These are phyloP conservation scores for Anodontia alba DNA, from an alignment of 2,888 invertebrate species.

Conservation along the genomic window DNA sequence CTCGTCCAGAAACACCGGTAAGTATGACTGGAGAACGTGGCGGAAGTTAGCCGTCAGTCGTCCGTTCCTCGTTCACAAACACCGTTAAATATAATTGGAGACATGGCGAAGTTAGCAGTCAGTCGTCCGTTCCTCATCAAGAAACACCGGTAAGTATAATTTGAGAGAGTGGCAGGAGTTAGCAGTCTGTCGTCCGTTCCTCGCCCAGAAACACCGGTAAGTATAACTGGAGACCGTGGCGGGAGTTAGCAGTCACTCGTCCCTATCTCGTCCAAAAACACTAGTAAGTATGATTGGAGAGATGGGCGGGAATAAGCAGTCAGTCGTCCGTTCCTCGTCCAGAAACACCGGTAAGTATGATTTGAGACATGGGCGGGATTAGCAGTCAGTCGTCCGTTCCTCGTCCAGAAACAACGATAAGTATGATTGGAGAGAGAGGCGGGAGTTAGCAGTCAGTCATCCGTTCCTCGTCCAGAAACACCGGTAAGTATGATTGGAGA, in stretches of 20 bases:
- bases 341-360: slow-evolving; percentile 18
- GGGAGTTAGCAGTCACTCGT: not conserved
- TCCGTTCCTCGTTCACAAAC: not conserved
- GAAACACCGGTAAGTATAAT: slow-evolving; percentile 36
- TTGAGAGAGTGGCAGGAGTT: slow-evolving; percentile 33
- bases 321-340: not conserved
- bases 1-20: slow-evolving; percentile 13
- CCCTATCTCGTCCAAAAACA: not conserved
- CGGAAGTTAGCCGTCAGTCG: slow-evolving; percentile 11
- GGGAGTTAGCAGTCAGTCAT: slow-evolving; percentile 10
- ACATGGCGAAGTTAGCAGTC: slow-evolving; percentile 21
- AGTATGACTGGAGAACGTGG: too few relatives aligned
- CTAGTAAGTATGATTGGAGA: slow-evolving; percentile 22
- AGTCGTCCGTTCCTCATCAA: not conserved
- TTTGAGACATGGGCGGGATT: too few relatives aligned
- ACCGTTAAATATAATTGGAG: slow-evolving; percentile 22
- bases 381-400: not conserved
- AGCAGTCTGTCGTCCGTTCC: not conserved
- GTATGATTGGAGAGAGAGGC: slow-evolving; percentile 37
- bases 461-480: not conserved
- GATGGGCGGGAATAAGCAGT: slow-evolving; percentile 23
- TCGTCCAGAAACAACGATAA: slow-evolving; percentile 24
- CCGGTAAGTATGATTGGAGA: slow-evolving; percentile 24
- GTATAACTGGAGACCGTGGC: too few relatives aligned
- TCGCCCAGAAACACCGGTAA: slow-evolving; percentile 14